Conservation (phyloP, 37 sponge, comb jelly and placozoan species). For the Mnemiopsis leidyi region DNA sequence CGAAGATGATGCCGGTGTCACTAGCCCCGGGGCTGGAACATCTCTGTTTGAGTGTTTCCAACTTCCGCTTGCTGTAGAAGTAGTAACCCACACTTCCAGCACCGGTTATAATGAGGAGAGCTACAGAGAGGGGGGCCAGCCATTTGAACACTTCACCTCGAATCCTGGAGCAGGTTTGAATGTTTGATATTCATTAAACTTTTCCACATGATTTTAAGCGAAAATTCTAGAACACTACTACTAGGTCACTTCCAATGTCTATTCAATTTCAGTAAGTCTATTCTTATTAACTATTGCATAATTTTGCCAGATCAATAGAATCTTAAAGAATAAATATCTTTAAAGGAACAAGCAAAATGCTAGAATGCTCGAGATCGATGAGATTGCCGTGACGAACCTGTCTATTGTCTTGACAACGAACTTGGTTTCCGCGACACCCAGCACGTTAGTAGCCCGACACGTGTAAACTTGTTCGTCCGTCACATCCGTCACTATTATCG, state of each 20-base stretch:
- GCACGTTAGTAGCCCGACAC: slow-evolving; percentile 21
- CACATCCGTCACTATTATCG: slow-evolving; percentile 35
- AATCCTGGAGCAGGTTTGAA: not conserved
- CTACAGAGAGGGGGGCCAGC: slow-evolving; percentile 25
- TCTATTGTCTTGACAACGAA: not conserved
- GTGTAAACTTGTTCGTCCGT: not conserved
- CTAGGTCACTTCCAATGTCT: too few species aligned
- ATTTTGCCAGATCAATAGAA: too few species aligned
- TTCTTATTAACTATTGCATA: too few species aligned
- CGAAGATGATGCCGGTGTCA: slow-evolving; percentile 5
- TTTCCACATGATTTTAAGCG: not conserved
- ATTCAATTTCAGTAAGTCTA: too few species aligned
- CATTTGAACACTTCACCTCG: slow-evolving; percentile 20
- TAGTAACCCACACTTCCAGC: slow-evolving; percentile 2
- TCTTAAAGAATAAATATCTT: too few species aligned
- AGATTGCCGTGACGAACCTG: too few species aligned
- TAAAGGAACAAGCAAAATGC: too few species aligned
- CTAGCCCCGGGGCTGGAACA: not conserved
- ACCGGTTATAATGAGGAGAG: not conserved
- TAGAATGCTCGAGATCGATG: too few species aligned
- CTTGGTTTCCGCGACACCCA: not conserved
- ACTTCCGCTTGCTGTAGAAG: slow-evolving; percentile 39
- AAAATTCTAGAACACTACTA: too few species aligned
- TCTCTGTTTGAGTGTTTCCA: slow-evolving; percentile 5
- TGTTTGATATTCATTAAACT: not conserved